Evolutionary conservation across 2,888 invertebrate genomes (phyloP).

Genomic region (Hyposoter didymator): DNA sequence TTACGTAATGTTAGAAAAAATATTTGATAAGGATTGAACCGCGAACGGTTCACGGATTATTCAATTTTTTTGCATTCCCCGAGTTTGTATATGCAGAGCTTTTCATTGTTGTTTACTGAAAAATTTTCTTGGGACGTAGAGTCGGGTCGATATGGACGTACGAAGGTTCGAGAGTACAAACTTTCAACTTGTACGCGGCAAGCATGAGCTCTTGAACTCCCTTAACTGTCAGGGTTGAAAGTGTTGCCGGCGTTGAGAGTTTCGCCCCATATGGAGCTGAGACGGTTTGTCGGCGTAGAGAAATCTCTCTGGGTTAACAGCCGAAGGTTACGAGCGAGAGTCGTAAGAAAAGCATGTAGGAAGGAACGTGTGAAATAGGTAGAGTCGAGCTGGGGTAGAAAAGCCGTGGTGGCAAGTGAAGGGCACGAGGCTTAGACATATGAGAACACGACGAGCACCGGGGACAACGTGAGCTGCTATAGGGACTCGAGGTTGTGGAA

Average conservation of each 20-base stretch:
- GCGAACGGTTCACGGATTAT: no score
- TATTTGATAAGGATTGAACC: no score
- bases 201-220: constrained; percentile 43
- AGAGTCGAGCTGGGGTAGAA: constrained; percentile 57
- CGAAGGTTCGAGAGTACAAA: neutral
- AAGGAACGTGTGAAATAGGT: constrained; percentile 2
- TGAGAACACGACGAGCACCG: constrained; percentile 43
- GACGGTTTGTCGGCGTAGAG: constrained; percentile 17
- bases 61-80: no score
- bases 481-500: constrained; percentile 60
- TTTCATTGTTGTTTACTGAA: neutral
- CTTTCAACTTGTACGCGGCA: neutral
- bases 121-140: neutral
- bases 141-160: neutral
- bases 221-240: constrained; percentile 11
- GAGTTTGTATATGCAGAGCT: neutral
- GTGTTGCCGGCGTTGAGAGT: constrained; percentile 11
- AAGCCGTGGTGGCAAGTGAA: constrained; percentile 49
- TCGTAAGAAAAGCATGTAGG: neutral
- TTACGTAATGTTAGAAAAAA: neutral
- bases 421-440: constrained; percentile 71
- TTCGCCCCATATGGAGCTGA: neutral
- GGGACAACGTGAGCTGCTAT: neutral
- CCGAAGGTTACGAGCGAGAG: constrained; percentile 34
- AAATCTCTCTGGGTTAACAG: constrained; percentile 47